A percentile compares a stretch with the other conserved stretches of the same genome.
Evolutionary conservation across 2,888 invertebrate genomes (phyloP).

Genomic region (Elegia similella): DNA sequence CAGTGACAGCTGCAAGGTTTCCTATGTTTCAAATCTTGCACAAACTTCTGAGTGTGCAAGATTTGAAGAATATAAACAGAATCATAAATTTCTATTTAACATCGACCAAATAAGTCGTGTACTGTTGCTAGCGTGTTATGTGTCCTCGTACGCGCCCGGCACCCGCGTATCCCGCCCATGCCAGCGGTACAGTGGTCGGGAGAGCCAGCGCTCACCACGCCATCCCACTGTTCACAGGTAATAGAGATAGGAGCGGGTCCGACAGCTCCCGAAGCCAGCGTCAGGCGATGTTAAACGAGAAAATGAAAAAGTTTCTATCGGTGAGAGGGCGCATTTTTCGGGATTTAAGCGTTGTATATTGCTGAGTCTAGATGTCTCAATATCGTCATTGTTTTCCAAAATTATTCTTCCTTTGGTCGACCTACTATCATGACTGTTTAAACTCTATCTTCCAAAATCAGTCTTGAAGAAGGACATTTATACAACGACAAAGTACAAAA

Average conservation of each 20-base stretch:
- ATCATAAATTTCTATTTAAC: neutral
- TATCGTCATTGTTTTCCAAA: conserved; percentile 58
- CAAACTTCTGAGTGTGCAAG: conserved; percentile 31
- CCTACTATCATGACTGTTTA: conserved; percentile 63
- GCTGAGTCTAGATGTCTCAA: conserved; percentile 71
- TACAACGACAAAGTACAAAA: neutral
- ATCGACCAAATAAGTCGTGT: conserved; percentile 19
- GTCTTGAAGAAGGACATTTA: conserved; percentile 49
- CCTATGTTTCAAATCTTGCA: conserved; percentile 36
- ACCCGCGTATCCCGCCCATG: conserved; percentile 33
- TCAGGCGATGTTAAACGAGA: conserved; percentile 94
- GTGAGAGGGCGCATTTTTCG: conserved; percentile 82
- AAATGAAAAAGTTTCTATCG: conserved; percentile 97
- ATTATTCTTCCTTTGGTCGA: conserved; percentile 67
- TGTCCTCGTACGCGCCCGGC: conserved; percentile 62
- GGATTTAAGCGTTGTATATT: conserved; percentile 61
- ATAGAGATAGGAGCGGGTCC: conserved; percentile 84
- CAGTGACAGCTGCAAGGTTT: conserved; percentile 33
- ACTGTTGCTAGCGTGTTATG: conserved; percentile 39
- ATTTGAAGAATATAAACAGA: conserved; percentile 31
- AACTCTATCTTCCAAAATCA: conserved; percentile 43
- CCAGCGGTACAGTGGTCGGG: conserved; percentile 14
- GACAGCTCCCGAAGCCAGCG: conserved; percentile 88
- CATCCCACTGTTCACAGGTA: conserved; percentile 78
- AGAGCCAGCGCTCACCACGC: conserved; percentile 56